Evolutionary conservation across 2,888 invertebrate genomes (phyloP), one percentile per base, ranked within the genome.

Genomic region (Trisateles emortualis): DNA sequence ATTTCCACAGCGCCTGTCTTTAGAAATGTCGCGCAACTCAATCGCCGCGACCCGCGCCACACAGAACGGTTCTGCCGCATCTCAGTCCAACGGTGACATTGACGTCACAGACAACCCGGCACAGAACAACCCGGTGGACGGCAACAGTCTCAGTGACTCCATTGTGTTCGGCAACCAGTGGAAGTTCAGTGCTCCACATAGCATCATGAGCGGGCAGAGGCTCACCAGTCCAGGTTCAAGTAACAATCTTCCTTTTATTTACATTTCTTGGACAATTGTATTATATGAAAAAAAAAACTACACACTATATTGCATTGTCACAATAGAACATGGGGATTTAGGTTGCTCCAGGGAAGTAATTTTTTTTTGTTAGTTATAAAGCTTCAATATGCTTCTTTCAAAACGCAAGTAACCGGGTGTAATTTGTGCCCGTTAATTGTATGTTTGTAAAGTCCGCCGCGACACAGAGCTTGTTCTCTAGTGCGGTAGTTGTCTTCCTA

Each of bases 11-110:
- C 94, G 95, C 56, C 87, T 96, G 43, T 94, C 95, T 0, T 92
- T 95, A 46, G 96, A 96, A 84, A 95, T 95, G 86, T 95, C 95
- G 1, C 94, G 95, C 51, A 95, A 95, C 83, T 94, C 95, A 0
- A 92, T 94, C 17, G 88, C 94, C n/a, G 94, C 94, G 38, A 93
- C 93, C 0, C 83, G 88, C n/a, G 86, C 78, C 13, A 52, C 74
- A 0, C 67, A 75, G 30, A 68, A 54, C 52, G 58, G 68, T 36
- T 59, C 81, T 1, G 68, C 58, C 52, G 52, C 74, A 32, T 56
- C 76, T 30, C 75, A 72, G 39, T 51, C 72, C 47, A 60, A 53
- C 19, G 61, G 68, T 2, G 70, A 59, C 26, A 47, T 51, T 38
- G 67, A 64, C 42, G 82, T 78, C 35, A 57, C 72, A 0, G 90